These are phyloP conservation scores for Trachelus iudaicus DNA, from an alignment of 2,888 invertebrate species.

Conservation along the genomic window DNA sequence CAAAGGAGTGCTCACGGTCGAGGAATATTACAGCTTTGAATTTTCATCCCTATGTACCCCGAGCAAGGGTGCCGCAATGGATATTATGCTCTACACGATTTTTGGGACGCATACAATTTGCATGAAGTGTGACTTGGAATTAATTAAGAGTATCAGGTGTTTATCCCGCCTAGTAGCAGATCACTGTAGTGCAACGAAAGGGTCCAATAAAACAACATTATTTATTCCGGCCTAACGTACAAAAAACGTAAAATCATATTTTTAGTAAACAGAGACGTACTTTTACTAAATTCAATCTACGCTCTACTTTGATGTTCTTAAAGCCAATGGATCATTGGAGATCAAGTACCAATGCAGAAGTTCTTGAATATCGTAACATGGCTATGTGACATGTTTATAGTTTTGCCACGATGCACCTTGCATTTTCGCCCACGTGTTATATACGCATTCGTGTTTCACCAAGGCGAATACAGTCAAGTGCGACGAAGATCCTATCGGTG, in stretches of 20 bases:
- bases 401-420: conserved; percentile 7
- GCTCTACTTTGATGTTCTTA: background rate
- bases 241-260: background rate
- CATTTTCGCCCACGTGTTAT: conserved; percentile 5
- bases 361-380: background rate
- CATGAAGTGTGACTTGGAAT: conserved; percentile 1
- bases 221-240: background rate
- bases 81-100: background rate
- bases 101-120: background rate
- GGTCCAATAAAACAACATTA: background rate
- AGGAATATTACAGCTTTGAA: conserved; percentile 6
- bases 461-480: background rate
- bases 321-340: background rate
- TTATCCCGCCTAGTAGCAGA: background rate
- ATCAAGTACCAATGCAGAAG: background rate
- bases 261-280: background rate
- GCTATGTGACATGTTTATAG: conserved; percentile 4
- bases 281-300: background rate
- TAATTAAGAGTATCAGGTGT: background rate
- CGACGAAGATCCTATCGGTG: background rate
- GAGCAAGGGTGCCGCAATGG: background rate
- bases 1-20: background rate
- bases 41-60: background rate
- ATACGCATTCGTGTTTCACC: conserved; percentile 1
- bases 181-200: background rate